Evolutionary conservation across 2,888 invertebrate genomes (phyloP).

Genomic region (Liodrosophila aerea): DNA sequence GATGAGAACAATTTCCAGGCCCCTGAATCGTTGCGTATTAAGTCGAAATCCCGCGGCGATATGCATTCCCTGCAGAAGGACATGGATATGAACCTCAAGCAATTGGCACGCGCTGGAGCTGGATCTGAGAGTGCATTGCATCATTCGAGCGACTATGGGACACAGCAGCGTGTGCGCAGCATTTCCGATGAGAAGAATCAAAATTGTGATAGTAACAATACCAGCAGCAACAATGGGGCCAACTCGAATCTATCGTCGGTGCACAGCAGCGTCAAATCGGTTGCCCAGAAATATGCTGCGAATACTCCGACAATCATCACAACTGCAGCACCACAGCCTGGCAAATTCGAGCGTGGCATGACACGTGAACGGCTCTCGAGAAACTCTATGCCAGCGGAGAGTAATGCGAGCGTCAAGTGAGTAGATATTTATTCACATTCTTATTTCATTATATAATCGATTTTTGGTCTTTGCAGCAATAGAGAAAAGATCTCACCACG

Average conservation of each 20-base stretch:
- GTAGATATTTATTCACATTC: conserved; percentile 2
- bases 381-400: conserved; percentile 58
- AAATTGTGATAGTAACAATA: conserved; percentile 76
- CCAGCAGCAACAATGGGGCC: conserved; percentile 37
- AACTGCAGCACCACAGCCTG: conserved; percentile 20
- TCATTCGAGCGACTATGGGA: conserved; percentile 35
- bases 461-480: conserved; percentile 82
- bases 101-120: conserved; percentile 65
- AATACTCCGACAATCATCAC: conserved; percentile 36
- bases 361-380: conserved; percentile 61
- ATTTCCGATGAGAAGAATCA: conserved; percentile 83
- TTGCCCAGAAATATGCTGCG: conserved; percentile 61
- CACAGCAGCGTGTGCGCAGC: conserved; percentile 76
- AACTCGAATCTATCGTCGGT: conserved; percentile 22
- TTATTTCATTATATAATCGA: conserved; percentile 23
- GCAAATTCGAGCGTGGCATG: conserved; percentile 75
- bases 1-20: conserved; percentile 78
- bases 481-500: conserved; percentile 88
- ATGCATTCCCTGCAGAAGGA: conserved; percentile 80
- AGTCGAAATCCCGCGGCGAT: conserved; percentile 82
- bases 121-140: conserved; percentile 76
- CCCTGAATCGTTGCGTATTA: conserved; percentile 79
- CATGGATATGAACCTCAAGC: conserved; percentile 80
- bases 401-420: conserved; percentile 54
- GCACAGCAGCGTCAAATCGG: conserved; percentile 56